phyloP scores from a whole-genome alignment of 2,797 vertebrate genomes.

The Psittacula derbiana region DNA sequence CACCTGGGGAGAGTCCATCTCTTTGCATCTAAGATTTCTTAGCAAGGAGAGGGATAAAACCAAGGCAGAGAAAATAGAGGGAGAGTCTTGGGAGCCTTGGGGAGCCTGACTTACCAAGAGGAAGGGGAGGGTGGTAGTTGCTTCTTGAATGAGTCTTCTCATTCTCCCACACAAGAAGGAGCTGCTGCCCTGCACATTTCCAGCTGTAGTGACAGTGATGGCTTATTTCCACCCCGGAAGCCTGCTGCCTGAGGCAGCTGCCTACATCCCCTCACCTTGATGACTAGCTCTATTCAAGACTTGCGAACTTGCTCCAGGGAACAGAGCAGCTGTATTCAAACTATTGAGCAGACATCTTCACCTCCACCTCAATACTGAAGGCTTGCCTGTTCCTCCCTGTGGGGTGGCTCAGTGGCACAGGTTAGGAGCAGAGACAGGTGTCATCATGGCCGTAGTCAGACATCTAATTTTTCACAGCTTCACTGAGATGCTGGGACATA shows the following conservation, averaged over 20 bases:
- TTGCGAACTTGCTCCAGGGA: constrained; percentile 14
- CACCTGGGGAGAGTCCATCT: neutral
- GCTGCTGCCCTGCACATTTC: neutral
- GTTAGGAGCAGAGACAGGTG: constrained; percentile 36
- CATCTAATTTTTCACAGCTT: constrained; percentile 1
- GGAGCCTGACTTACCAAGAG: neutral
- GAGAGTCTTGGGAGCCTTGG: neutral
- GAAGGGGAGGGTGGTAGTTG: neutral
- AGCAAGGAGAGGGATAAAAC: neutral
- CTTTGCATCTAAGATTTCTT: neutral
- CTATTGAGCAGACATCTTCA: neutral
- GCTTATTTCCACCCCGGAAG: neutral
- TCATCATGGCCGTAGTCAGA: constrained; percentile 3
- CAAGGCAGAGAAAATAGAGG: neutral
- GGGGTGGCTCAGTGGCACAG: neutral
- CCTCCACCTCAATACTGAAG: neutral
- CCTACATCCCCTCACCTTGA: constrained; percentile 15
- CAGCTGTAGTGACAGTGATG: neutral
- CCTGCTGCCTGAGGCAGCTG: constrained; percentile 11
- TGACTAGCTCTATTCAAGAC: neutral
- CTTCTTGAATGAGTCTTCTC: neutral
- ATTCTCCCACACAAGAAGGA: neutral
- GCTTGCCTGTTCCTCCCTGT: neutral
- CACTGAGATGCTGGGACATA: neutral
- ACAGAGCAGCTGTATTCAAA: constrained; percentile 19